Conservation (phyloP, 2,113 vertebrate genomes). For the Orientallactaga bullata region DNA sequence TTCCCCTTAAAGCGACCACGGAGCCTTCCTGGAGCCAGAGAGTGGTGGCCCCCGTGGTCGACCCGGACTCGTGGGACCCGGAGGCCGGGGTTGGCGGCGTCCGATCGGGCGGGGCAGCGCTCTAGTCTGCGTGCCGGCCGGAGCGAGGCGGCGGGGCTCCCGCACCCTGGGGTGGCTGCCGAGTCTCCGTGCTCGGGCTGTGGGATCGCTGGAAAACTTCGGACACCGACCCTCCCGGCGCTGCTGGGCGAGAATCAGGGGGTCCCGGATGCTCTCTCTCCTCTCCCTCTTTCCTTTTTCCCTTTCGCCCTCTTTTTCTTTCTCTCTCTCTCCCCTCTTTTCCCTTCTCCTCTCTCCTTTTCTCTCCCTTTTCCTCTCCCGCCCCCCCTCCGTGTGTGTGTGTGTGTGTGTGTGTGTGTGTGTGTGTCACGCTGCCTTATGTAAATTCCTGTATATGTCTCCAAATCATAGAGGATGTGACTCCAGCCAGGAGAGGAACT, state of each 20-base stretch:
- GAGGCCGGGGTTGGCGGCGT: background rate
- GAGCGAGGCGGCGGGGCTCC: background rate
- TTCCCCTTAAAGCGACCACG: conserved; percentile 85
- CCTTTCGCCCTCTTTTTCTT: too few species aligned
- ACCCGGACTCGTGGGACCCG: background rate
- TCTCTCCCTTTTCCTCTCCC: too few species aligned
- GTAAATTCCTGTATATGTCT: conserved; percentile 43
- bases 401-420: background rate
- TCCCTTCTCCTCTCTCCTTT: too few species aligned
- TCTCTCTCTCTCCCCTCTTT: too few species aligned
- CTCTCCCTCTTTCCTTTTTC: too few species aligned
- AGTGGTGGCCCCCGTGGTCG: conserved; percentile 10
- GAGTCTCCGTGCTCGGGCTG: background rate
- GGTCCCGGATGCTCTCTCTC: background rate
- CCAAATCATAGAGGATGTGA: background rate
- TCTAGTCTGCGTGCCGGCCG: fast-evolving
- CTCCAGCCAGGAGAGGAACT: background rate
- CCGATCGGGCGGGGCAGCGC: background rate
- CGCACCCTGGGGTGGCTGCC: background rate
- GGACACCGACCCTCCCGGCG: background rate
- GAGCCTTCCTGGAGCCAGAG: conserved; percentile 28
- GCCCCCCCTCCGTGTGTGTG: background rate
- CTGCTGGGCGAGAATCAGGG: background rate
- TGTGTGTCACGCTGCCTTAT: conserved; percentile 46
- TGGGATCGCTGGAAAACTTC: conserved; percentile 41